phyloP scores from a whole-genome alignment of 2,113 vertebrate species.

The Epinephelus lanceolatus region DNA sequence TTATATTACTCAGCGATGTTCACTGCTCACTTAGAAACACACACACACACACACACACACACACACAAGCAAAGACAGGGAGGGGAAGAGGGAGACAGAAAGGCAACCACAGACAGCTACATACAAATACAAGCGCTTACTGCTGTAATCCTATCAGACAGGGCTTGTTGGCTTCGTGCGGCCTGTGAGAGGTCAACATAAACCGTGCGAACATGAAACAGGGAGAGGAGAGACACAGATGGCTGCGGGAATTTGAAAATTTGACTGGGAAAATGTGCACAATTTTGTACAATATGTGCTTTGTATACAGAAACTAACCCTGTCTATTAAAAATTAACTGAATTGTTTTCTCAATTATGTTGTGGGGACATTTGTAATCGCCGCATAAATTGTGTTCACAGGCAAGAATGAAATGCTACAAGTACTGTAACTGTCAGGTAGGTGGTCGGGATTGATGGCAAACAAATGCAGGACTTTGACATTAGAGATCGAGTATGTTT shows the following conservation, averaged over 20 bases:
- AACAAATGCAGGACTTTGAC: no score
- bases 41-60: constrained; percentile 13
- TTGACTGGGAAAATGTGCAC: neutral
- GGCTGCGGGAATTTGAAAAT: neutral
- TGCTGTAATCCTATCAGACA: constrained; percentile 70
- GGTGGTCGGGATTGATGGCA: no score
- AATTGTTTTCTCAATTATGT: neutral
- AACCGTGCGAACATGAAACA: constrained; percentile 26
- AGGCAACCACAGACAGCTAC: constrained; percentile 32
- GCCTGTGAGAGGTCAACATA: constrained; percentile 49
- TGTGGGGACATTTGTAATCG: neutral
- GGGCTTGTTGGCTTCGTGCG: constrained; percentile 30
- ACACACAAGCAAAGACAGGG: neutral
- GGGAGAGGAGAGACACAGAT: neutral
- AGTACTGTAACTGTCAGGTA: neutral
- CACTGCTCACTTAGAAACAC: constrained; percentile 28
- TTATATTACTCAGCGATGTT: constrained; percentile 49
- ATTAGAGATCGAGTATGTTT: no score
- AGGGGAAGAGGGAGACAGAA: neutral
- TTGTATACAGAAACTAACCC: neutral
- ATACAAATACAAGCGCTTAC: constrained; percentile 52
- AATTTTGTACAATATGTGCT: neutral
- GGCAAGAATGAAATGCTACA: neutral
- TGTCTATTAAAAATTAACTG: neutral
- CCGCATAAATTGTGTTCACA: neutral